Base-by-base conservation (phyloP, 2,113 vertebrate genomes). In the Cairina moschata region DNA sequence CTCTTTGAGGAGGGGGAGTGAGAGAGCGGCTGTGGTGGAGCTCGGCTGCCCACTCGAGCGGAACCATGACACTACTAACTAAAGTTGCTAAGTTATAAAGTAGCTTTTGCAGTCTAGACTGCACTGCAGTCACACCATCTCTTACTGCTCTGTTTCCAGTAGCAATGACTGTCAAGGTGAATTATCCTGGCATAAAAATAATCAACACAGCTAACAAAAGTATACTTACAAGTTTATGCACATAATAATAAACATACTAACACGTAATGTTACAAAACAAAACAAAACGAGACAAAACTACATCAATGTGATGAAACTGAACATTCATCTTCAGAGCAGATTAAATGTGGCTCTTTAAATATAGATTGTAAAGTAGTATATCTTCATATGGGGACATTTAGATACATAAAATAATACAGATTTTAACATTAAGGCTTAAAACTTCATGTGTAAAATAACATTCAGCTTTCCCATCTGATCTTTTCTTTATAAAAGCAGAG, bases 141-240 rank as follows among this genome's bases (percentile, higher is more conserved):
- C 9, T 66, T 42, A 46, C 17, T 40, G 9, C 3, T 20, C 25
- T 38, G 13, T 10, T 78, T 69, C 13, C 28, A 38, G 40, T 13
- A 94, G 26, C 15, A 32, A 4, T 13, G 59, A 48, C 13, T 55
- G 46, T 23, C n/a, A 32, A 46, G 28, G 22, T 65, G 9, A 75
- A 15, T 44, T 83, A 63, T 52, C 38, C 23, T 58, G 25, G n/a
- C 32, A 42, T 26, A 73, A 85, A 90, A 87, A 76, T 23, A 56
- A 40, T 9, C 29, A 68, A 21, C 1, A 63, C 20, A 71, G 7
- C 6, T 83, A 55, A 66, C 8, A 62, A 90, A 86, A 83, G 8
- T 17, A 17, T 52, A 54, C 12, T 4, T 75, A 22, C 9, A 65
- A 38, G 11, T 2, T 71, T 31, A 29, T 22, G 7, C 0, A 0